phyloP scores from a whole-genome alignment of 2,888 invertebrate genomes.

The Netelia melanura region DNA sequence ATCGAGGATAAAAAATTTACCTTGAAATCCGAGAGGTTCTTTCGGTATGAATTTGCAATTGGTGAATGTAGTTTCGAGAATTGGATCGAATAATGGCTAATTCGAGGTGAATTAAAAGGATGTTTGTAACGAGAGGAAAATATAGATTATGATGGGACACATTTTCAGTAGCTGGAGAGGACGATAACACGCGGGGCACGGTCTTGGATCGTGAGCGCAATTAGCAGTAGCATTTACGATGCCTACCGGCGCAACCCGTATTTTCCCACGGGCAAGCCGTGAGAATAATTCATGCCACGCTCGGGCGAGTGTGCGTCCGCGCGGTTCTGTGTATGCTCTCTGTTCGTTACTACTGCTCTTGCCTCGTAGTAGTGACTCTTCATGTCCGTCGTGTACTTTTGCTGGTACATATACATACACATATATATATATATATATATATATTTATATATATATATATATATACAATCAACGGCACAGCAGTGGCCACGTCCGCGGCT shows the following conservation, averaged over 20 bases:
- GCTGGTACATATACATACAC: constrained; percentile 13
- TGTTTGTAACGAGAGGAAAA: constrained; percentile 29
- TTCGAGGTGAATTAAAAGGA: neutral
- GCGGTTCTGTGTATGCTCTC: constrained; percentile 38
- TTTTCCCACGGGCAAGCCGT: constrained; percentile 84
- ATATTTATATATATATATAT: constrained; percentile 3
- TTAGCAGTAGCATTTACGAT: constrained; percentile 83
- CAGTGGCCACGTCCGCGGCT: constrained; percentile 48
- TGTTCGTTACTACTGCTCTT: constrained; percentile 48
- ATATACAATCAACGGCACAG: constrained; percentile 19
- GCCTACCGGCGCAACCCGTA: constrained; percentile 81
- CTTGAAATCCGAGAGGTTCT: too few relatives aligned
- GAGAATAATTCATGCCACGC: constrained; percentile 84
- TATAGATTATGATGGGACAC: constrained; percentile 60
- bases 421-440: neutral
- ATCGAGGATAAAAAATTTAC: too few relatives aligned
- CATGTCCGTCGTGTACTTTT: constrained; percentile 61
- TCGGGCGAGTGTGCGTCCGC: constrained; percentile 72
- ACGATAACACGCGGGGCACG: constrained; percentile 62
- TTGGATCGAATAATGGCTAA: too few relatives aligned
- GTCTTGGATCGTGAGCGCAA: constrained; percentile 78
- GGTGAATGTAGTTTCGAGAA: too few relatives aligned
- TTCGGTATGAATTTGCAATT: too few relatives aligned
- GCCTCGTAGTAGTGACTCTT: constrained; percentile 47
- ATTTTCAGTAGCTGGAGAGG: constrained; percentile 67